phyloP scores from a whole-genome alignment of 2,113 vertebrate genomes.

The Guaruba guarouba region DNA sequence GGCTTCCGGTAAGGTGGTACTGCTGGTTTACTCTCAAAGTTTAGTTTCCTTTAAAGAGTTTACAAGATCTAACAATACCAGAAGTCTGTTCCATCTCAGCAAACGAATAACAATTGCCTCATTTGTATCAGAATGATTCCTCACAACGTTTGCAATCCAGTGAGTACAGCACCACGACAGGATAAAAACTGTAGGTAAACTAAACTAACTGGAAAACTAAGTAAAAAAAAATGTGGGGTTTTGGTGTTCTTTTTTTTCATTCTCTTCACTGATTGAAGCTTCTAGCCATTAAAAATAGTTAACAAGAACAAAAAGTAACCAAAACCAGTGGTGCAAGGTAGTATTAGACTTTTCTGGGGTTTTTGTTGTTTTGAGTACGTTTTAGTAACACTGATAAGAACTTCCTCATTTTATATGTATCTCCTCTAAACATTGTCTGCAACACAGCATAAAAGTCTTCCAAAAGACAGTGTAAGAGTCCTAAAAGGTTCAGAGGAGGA shows the following conservation, averaged over 20 bases:
- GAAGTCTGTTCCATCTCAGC: not conserved
- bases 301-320: not conserved
- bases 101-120: not conserved
- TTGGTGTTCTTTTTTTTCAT: not conserved
- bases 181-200: not conserved
- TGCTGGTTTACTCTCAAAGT: not conserved
- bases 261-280: not conserved
- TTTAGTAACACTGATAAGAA: not conserved
- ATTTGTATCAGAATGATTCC: not conserved
- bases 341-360: not conserved
- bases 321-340: not conserved
- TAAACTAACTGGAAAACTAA: not conserved
- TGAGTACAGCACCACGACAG: not conserved
- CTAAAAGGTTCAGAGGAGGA: not conserved
- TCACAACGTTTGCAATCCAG: not conserved
- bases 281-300: not conserved
- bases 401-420: not conserved
- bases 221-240: not conserved
- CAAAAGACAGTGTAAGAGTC: not conserved
- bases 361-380: not conserved
- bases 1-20: not conserved
- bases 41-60: not conserved
- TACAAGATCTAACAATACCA: not conserved
- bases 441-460: not conserved
- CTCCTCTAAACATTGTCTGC: not conserved